Evolutionary conservation across 1,140 invertebrate genomes (phyloP).

Genomic region (Steinernema feltiae): DNA sequence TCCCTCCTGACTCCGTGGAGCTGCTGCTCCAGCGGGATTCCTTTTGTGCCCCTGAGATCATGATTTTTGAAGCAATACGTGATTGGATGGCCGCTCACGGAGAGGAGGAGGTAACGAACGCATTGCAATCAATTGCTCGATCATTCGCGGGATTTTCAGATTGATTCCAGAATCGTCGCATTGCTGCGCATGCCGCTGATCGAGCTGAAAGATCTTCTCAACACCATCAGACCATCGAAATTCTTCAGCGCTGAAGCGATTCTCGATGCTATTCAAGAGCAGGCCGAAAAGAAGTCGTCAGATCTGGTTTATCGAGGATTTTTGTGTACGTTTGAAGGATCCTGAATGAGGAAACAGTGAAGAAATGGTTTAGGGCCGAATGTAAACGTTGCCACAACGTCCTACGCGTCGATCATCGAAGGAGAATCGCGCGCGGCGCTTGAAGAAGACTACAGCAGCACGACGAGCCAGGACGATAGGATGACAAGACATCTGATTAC

Average conservation of each 20-base stretch:
- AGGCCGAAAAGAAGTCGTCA: conserved; percentile 70
- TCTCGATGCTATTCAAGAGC: conserved; percentile 81
- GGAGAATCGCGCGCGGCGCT: conserved; percentile 79
- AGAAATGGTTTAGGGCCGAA: conserved; percentile 68
- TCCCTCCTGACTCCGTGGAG: conserved; percentile 67
- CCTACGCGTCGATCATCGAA: conserved; percentile 64
- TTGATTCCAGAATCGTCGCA: conserved; percentile 32
- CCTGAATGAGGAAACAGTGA: conserved; percentile 35
- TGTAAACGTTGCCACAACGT: conserved; percentile 76
- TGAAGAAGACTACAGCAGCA: conserved; percentile 76
- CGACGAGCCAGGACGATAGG: conserved; percentile 83
- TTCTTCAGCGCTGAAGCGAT: conserved; percentile 80
- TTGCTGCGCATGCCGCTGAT: conserved; percentile 75
- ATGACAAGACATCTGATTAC: conserved; percentile 87
- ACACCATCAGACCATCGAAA: conserved; percentile 75
- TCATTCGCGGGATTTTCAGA: conserved; percentile 20
- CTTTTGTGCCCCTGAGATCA: conserved; percentile 87
- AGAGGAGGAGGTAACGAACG: conserved; percentile 21
- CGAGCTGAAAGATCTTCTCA: conserved; percentile 75
- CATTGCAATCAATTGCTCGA: conserved; percentile 4
- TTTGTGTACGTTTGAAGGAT: conserved; percentile 65
- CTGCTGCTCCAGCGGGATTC: conserved; percentile 81
- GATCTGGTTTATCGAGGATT: conserved; percentile 70
- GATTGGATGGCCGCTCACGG: conserved; percentile 65
- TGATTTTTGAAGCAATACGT: conserved; percentile 81